Evolutionary conservation across 2,113 vertebrate species (phyloP).

Genomic region (Symphodus melops): DNA sequence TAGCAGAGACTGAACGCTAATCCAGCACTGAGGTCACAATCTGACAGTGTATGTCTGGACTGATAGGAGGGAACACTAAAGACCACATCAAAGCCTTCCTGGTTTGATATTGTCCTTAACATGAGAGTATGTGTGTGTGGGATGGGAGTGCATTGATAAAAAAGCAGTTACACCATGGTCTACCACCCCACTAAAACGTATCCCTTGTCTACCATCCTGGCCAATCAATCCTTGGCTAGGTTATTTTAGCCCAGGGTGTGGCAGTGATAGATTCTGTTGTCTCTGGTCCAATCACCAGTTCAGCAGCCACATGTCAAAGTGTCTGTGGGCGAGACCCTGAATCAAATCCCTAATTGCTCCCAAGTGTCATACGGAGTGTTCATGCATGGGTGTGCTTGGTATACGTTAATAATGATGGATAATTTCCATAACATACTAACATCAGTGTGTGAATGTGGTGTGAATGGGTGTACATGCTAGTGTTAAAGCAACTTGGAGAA

Average conservation of each 20-base stretch:
- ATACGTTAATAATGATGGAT: no score
- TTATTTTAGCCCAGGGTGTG: neutral
- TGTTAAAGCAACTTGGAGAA: no score
- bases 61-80: slow-evolving; percentile 37
- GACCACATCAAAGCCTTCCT: slow-evolving; percentile 53
- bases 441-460: no score
- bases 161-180: neutral
- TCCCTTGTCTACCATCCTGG: slow-evolving; percentile 8
- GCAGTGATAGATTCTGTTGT: no score
- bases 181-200: neutral
- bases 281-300: no score
- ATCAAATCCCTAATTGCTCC: no score
- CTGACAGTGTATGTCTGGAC: slow-evolving; percentile 27
- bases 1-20: slow-evolving; percentile 12
- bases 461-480: no score
- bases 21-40: slow-evolving; percentile 7
- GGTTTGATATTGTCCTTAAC: slow-evolving; percentile 27
- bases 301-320: no score
- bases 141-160: slow-evolving; percentile 10
- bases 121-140: neutral
- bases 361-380: no score
- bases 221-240: neutral
- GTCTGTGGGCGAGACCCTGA: no score
- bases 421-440: no score
- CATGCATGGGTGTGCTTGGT: no score